Evolutionary conservation across 2,113 vertebrate genomes (phyloP), one percentile per base, ranked within the genome.

Genomic region (Thalassoma bifasciatum): DNA sequence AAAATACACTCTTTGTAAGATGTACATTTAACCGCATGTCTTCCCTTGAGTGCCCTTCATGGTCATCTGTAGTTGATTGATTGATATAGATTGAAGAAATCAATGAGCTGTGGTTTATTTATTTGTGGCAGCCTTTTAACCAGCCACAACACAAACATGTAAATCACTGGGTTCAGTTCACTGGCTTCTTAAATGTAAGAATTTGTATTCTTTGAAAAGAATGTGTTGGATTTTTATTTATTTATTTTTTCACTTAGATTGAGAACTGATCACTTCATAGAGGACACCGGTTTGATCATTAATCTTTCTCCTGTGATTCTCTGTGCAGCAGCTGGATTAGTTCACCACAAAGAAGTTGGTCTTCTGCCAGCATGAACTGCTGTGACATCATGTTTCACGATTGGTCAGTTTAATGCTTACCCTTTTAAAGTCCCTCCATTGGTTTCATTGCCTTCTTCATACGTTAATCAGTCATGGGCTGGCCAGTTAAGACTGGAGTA

Each of bases 391-490:
- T 72, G 52, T 82, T 89, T 88, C 66, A 67, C 51, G 16, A 54
- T 7, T 72, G 34, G 53, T 69, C 72, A 63, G 9, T 83, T 84
- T 68, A 77, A 77, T 61, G 50, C 53, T 16, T 66, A 61, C 22
- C 75, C 53, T 65, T 85, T 75, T 79, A 75, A 89, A 80, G 64
- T 77, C 61, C 68, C 79, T 34, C 72, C 66, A 36, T n/a, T 62
- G 24, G 37, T 82, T 73, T 86, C 54, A 82, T 74, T 84, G 66
- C 59, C 49, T 37, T 58, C 42, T 65, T 78, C 37, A 17, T 74
- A 2, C 17, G 36, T 64, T 75, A 72, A 75, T 86, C 53, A 77
- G 44, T 69, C 40, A 70, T 30, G 36, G 69, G 58, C 59, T 30
- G 60, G 37, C 66, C 75, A 22, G 62, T 26, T 82, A 24, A 70